Evolutionary conservation across 1,140 invertebrate species (phyloP).

Genomic region (Capitella teleta): DNA sequence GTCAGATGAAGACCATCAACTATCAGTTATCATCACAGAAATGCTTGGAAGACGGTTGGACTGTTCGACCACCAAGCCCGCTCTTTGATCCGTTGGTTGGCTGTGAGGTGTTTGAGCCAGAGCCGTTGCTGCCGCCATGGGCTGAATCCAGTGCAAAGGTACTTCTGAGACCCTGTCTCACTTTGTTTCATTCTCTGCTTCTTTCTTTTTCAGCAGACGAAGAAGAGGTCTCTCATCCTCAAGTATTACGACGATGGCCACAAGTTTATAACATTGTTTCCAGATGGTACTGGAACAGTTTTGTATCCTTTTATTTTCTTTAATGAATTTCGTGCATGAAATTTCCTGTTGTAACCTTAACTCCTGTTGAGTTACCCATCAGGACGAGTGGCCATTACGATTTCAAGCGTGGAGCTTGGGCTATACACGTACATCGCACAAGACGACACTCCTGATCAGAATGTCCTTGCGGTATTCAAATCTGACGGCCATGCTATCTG

Average conservation of each 20-base stretch:
- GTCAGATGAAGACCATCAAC: conserved; percentile 41
- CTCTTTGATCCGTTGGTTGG: conserved; percentile 5
- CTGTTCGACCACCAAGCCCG: conserved; percentile 29
- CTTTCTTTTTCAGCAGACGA: not conserved
- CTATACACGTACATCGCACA: conserved; percentile 31
- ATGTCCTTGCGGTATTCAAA: conserved; percentile 29
- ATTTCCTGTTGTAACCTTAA: not conserved
- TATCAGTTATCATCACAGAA: conserved; percentile 39
- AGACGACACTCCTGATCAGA: conserved; percentile 11
- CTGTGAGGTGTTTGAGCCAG: conserved; percentile 2
- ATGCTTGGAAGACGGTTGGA: conserved; percentile 41
- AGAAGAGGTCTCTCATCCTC: conserved; percentile 21
- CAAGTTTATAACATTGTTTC: conserved; percentile 37
- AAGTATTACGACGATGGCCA: conserved; percentile 27
- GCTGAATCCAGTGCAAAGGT: not conserved
- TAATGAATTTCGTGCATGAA: no score
- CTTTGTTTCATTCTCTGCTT: no score
- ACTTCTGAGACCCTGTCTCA: not conserved
- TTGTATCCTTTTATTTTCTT: conserved; percentile 39
- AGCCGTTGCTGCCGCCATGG: not conserved
- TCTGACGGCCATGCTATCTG: conserved; percentile 28
- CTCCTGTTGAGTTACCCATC: conserved; percentile 29
- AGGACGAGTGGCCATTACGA: conserved; percentile 29
- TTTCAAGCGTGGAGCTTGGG: conserved; percentile 23
- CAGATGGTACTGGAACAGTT: conserved; percentile 39